Evolutionary conservation across 2,113 vertebrate species (phyloP).

Genomic region (Craseonycteris thonglongyai): DNA sequence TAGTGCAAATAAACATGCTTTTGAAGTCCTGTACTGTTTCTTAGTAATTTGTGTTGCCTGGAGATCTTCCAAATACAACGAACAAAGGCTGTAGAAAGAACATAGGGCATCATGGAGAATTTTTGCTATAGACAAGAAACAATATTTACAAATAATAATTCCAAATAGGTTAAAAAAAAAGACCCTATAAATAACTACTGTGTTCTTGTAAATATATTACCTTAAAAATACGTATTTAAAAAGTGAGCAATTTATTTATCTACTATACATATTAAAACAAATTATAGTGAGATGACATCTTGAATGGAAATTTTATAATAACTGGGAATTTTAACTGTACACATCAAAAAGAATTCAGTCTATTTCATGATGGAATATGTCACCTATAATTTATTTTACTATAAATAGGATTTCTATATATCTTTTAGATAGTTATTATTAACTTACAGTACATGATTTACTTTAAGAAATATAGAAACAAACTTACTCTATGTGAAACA

Average conservation of each 20-base stretch:
- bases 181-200: slow-evolving; percentile 53
- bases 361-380: background rate
- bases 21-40: slow-evolving; percentile 64
- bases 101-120: slow-evolving; percentile 43
- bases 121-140: slow-evolving; percentile 54
- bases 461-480: slow-evolving; percentile 19
- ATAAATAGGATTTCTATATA: background rate
- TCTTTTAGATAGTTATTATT: background rate
- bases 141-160: slow-evolving; percentile 68
- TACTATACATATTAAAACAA: slow-evolving; percentile 39
- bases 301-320: background rate
- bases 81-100: slow-evolving; percentile 72
- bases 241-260: slow-evolving; percentile 22
- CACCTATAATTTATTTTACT: slow-evolving; percentile 11
- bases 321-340: slow-evolving; percentile 18
- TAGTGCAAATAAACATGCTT: slow-evolving; percentile 30
- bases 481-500: background rate
- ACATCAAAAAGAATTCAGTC: background rate
- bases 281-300: background rate
- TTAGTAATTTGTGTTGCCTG: slow-evolving; percentile 69
- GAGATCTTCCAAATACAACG: slow-evolving; percentile 66
- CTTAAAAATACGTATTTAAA: slow-evolving; percentile 27
- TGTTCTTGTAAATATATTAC: slow-evolving; percentile 52
- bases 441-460: background rate
- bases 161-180: slow-evolving; percentile 18